Conservation (phyloP, 2,888 invertebrate genomes). For the Rotaria sp. region DNA sequence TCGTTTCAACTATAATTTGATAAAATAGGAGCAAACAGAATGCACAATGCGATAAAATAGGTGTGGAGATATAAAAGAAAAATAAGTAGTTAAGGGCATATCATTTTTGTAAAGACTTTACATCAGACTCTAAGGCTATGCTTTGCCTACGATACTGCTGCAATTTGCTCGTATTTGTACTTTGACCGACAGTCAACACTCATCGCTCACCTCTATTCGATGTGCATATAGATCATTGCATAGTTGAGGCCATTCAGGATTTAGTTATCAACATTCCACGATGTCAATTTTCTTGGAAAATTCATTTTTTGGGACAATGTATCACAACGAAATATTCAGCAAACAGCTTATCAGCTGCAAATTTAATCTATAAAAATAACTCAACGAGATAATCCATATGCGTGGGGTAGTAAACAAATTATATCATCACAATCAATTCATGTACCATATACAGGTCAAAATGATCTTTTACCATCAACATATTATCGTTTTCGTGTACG, state of each 20-base stretch:
- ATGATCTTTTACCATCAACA: not conserved
- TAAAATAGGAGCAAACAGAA: too few relatives aligned
- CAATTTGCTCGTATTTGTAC: too few relatives aligned
- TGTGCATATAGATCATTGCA: not conserved
- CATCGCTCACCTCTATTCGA: not conserved
- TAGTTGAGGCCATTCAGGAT: not conserved
- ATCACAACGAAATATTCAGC: not conserved
- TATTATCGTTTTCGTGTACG: not conserved
- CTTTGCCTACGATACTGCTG: too few relatives aligned
- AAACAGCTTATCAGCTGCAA: not conserved
- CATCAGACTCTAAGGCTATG: too few relatives aligned
- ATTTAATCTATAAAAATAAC: not conserved
- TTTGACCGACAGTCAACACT: not conserved
- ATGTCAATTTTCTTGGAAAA: not conserved
- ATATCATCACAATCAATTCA: not conserved
- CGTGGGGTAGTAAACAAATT: not conserved
- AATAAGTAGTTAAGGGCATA: too few relatives aligned
- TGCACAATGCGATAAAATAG: too few relatives aligned
- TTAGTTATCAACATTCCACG: not conserved
- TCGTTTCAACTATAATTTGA: too few relatives aligned
- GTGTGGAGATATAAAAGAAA: too few relatives aligned
- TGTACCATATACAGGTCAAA: not conserved
- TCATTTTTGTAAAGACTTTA: too few relatives aligned
- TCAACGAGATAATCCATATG: not conserved
- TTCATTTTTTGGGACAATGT: not conserved